These are phyloP conservation scores for Penelope pileata DNA, from an alignment of 2,113 vertebrate species.

Conservation along the genomic window DNA sequence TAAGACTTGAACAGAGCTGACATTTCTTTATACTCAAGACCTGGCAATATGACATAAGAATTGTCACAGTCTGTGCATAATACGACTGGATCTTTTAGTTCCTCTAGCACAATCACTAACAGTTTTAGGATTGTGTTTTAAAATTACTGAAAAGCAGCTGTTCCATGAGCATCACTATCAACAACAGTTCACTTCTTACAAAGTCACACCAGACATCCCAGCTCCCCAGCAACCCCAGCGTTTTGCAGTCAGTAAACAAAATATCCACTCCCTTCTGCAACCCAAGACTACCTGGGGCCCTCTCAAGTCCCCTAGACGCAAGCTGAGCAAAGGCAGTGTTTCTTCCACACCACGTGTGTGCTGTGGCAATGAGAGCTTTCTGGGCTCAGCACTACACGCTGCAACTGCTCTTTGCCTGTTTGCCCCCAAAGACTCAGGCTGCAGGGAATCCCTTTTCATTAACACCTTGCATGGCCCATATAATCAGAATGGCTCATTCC, in stretches of 20 bases:
- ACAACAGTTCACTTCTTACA: fast-evolving
- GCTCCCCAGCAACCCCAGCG: neutral
- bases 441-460: neutral
- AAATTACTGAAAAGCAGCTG: neutral
- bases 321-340: neutral
- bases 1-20: neutral
- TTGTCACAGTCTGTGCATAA: neutral
- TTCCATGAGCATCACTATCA: neutral
- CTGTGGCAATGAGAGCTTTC: neutral
- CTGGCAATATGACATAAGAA: neutral
- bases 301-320: fast-evolving
- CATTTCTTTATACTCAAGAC: neutral
- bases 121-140: neutral
- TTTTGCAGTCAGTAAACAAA: neutral
- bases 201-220: neutral
- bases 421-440: neutral
- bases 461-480: neutral
- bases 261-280: neutral
- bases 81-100: neutral
- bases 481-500: neutral
- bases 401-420: neutral
- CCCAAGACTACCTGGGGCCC: neutral
- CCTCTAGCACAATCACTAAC: neutral
- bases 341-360: fast-evolving
- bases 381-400: neutral